phyloP scores from a whole-genome alignment of 2,113 vertebrate genomes.

The Hepsetus odoe region DNA sequence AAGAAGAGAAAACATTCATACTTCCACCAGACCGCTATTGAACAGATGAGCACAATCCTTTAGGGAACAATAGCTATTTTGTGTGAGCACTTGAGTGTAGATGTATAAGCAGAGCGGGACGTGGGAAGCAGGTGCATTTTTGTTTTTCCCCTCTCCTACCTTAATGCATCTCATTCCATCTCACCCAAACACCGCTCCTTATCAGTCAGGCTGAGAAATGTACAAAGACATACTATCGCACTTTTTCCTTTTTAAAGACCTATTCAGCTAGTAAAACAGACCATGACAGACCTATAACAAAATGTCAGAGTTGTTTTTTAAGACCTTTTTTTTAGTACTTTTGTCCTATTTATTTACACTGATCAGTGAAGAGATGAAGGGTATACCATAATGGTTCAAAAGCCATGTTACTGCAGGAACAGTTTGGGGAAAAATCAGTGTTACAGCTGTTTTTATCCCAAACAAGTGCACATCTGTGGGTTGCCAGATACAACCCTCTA shows the following conservation, averaged over 20 bases:
- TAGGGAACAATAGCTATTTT: slow-evolving; percentile 59
- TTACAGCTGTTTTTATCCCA: too few relatives aligned
- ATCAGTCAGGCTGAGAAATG: slow-evolving; percentile 54
- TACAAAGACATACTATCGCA: slow-evolving; percentile 10
- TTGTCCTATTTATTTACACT: background rate
- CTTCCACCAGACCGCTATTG: slow-evolving; percentile 64
- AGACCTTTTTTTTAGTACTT: background rate
- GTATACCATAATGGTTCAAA: too few relatives aligned
- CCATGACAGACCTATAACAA: background rate
- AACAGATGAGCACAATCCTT: slow-evolving; percentile 59
- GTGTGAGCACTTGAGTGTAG: slow-evolving; percentile 21
- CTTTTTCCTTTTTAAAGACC: slow-evolving; percentile 6
- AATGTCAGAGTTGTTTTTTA: background rate
- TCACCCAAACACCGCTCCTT: slow-evolving; percentile 64
- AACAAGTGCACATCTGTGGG: too few relatives aligned
- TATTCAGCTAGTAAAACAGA: background rate
- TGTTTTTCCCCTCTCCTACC: slow-evolving; percentile 60
- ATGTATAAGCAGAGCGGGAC: slow-evolving; percentile 49
- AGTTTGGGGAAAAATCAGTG: too few relatives aligned
- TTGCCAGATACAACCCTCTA: too few relatives aligned
- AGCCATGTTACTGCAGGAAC: too few relatives aligned
- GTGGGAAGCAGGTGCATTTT: slow-evolving; percentile 57
- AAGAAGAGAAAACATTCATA: slow-evolving; percentile 50
- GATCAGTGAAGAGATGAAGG: too few relatives aligned
- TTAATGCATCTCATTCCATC: slow-evolving; percentile 67